phyloP scores from a whole-genome alignment of 1,140 invertebrate genomes.

The Meloidogyne hapla region DNA sequence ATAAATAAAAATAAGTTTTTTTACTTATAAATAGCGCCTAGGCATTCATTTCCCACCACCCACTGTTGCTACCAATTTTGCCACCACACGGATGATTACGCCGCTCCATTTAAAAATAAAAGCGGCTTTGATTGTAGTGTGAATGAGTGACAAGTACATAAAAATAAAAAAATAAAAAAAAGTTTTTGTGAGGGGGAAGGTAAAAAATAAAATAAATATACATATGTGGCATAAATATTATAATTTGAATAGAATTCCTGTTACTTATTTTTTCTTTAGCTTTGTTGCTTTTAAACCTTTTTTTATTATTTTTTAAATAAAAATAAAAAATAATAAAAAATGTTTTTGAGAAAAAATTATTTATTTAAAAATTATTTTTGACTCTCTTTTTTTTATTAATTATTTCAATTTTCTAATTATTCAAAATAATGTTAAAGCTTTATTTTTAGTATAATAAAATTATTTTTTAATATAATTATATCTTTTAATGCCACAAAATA shows the following conservation, averaged over 20 bases:
- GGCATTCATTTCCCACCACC: background rate
- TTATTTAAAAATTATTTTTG: no score
- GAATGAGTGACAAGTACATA: constrained; percentile 1
- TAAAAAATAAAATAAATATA: background rate
- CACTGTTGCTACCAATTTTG: constrained; percentile 3
- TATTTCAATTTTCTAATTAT: no score
- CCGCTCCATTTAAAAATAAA: background rate
- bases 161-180: background rate
- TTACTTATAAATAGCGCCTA: background rate
- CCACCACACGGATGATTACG: background rate
- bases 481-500: no score
- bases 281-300: background rate
- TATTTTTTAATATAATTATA: no score
- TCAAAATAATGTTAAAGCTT: no score
- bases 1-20: background rate
- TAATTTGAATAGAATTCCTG: background rate
- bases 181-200: background rate
- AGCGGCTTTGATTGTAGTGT: background rate
- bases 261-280: background rate
- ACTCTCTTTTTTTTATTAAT: no score
- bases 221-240: constrained; percentile 3
- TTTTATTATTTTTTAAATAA: background rate
- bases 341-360: background rate
- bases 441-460: no score
- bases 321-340: background rate